Evolutionary conservation across 2,888 invertebrate genomes (phyloP).

Genomic region (Lasioglossum zephyrum): DNA sequence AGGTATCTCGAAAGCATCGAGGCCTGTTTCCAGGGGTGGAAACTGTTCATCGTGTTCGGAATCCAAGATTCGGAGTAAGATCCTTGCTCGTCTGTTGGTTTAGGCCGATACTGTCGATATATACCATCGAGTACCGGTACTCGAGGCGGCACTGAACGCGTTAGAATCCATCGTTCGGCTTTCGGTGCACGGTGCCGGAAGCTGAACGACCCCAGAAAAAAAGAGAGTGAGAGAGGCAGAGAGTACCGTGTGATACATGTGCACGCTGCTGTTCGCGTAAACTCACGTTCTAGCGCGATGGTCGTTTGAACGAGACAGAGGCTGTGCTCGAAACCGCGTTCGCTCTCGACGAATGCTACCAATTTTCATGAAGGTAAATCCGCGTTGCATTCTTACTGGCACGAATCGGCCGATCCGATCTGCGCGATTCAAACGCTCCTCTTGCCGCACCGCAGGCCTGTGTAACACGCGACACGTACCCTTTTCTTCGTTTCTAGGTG

Average conservation of each 20-base stretch:
- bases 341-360: background rate
- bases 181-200: background rate
- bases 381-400: background rate
- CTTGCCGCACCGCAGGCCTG: background rate
- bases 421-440: background rate
- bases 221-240: background rate
- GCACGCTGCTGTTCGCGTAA: background rate
- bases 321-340: background rate
- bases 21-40: background rate
- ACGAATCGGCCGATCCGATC: background rate
- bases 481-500: constrained; percentile 68
- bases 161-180: background rate
- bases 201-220: background rate
- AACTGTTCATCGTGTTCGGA: background rate
- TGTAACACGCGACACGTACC: no score
- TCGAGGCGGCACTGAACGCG: background rate
- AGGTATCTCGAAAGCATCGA: background rate
- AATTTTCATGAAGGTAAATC: background rate
- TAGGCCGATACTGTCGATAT: background rate
- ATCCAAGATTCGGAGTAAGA: background rate
- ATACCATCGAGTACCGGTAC: background rate
- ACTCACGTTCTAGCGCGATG: background rate
- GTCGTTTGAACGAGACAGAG: background rate
- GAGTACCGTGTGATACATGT: background rate
- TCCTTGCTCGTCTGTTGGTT: background rate